phyloP scores from a whole-genome alignment of 2,888 invertebrate species.

The Eurois occulta region DNA sequence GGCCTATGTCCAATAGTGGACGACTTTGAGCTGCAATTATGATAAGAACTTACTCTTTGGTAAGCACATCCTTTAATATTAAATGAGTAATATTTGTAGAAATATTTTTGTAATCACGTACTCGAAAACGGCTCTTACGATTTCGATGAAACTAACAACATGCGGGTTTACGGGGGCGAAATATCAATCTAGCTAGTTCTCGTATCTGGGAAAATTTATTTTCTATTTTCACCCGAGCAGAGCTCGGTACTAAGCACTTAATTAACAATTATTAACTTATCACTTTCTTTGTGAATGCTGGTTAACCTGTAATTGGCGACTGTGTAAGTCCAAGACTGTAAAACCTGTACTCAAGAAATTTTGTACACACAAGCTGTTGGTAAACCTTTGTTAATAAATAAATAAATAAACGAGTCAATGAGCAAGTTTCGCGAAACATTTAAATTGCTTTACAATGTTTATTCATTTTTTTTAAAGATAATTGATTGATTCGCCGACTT shows the following conservation, averaged over 20 bases:
- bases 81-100: background rate
- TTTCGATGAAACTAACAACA: background rate
- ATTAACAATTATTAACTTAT: background rate
- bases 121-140: background rate
- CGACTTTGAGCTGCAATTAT: no score
- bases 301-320: no score
- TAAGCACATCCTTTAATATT: no score
- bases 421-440: background rate
- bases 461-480: slow-evolving; percentile 35
- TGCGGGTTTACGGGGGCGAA: background rate
- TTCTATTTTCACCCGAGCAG: background rate
- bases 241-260: background rate
- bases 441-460: slow-evolving; percentile 22
- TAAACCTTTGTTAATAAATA: no score
- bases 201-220: background rate
- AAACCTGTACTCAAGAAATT: no score
- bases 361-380: no score
- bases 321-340: no score
- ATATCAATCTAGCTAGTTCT: background rate
- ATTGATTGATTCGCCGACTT: slow-evolving; percentile 28
- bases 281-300: no score
- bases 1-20: no score
- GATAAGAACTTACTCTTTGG: no score
- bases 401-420: slow-evolving; percentile 1
- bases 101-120: no score